These are phyloP conservation scores for Erpornis zantholeuca DNA, from an alignment of 2,113 vertebrate species.

Conservation along the genomic window DNA sequence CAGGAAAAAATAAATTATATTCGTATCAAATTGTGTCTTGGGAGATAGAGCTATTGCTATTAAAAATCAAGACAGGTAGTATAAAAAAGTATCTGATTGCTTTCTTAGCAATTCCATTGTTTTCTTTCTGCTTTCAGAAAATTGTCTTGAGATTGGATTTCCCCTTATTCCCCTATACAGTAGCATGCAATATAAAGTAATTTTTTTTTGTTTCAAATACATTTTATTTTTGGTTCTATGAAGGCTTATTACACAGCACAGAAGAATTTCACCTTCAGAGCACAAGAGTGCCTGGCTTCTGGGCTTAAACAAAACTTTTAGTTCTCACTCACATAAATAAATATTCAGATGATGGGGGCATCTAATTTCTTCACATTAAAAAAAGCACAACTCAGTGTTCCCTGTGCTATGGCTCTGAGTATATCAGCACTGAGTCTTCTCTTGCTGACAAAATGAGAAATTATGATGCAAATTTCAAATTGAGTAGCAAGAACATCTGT, in stretches of 20 bases:
- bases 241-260: conserved; percentile 39
- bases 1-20: conserved; percentile 25
- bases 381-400: background rate
- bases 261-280: background rate
- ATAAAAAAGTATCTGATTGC: conserved; percentile 45
- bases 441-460: background rate
- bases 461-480: background rate
- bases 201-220: conserved; percentile 47
- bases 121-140: conserved; percentile 63
- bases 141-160: conserved; percentile 65
- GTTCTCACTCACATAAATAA: background rate
- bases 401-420: background rate
- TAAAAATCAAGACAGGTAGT: conserved; percentile 65
- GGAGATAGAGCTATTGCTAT: conserved; percentile 57
- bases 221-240: background rate
- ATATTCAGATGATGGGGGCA: background rate
- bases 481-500: background rate
- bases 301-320: background rate
- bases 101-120: conserved; percentile 60
- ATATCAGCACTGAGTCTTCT: background rate
- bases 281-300: background rate
- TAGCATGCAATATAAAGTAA: conserved; percentile 13
- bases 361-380: background rate
- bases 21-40: conserved; percentile 40
- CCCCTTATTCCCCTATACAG: background rate